Conservation (phyloP, 2,113 vertebrate genomes). For the Bostrychus sinensis region DNA sequence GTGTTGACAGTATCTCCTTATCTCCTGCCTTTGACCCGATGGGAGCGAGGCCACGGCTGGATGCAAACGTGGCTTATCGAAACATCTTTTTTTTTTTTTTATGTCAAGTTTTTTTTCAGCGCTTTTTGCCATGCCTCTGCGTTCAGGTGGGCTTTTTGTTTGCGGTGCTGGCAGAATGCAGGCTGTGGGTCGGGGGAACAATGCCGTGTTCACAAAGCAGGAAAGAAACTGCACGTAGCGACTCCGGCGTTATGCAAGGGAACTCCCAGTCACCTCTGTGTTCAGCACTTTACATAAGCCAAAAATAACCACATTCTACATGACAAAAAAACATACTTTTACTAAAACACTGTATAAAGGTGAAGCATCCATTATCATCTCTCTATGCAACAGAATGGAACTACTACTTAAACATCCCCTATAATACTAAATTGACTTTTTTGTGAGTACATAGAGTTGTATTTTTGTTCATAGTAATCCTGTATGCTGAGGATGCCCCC, state of each 20-base stretch:
- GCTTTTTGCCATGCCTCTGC: slow-evolving; percentile 40
- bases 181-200: slow-evolving; percentile 75
- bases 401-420: too few species aligned
- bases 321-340: too few species aligned
- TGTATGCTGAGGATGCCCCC: too few species aligned
- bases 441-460: too few species aligned
- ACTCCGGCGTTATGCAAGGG: slow-evolving; percentile 47
- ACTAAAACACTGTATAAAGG: too few species aligned
- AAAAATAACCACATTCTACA: neutral
- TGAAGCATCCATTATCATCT: too few species aligned
- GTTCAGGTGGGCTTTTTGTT: slow-evolving; percentile 71
- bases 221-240: slow-evolving; percentile 78
- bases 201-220: slow-evolving; percentile 61
- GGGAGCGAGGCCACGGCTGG: slow-evolving; percentile 67
- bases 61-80: slow-evolving; percentile 67
- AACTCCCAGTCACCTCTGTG: slow-evolving; percentile 47
- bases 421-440: too few species aligned
- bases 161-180: slow-evolving; percentile 65
- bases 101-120: slow-evolving; percentile 15
- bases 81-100: slow-evolving; percentile 47
- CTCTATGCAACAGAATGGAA: too few species aligned
- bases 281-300: neutral
- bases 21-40: slow-evolving; percentile 72
- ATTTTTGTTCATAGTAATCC: too few species aligned
- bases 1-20: slow-evolving; percentile 65